Conservation (phyloP, 2,113 vertebrate genomes). For the Apteryx mantelli region DNA sequence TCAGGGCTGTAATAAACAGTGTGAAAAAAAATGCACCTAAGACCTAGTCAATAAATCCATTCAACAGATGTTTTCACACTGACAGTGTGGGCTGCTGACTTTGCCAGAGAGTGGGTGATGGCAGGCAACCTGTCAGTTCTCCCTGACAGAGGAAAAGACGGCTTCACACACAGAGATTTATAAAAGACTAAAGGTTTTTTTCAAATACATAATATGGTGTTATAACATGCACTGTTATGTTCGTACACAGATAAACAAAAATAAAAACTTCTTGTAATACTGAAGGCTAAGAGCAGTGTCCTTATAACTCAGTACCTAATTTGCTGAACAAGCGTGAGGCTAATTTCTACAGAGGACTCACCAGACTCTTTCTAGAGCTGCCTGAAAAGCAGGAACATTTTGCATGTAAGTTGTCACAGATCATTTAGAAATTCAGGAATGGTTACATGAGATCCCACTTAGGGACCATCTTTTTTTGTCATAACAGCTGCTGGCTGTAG, state of each 20-base stretch:
- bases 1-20: constrained; percentile 79
- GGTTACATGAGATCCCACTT: not conserved
- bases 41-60: constrained; percentile 77
- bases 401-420: not conserved
- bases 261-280: not conserved
- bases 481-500: not conserved
- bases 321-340: not conserved
- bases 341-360: not conserved
- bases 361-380: not conserved
- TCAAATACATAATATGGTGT: not conserved
- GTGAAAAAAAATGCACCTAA: constrained; percentile 52
- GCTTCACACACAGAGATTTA: constrained; percentile 4
- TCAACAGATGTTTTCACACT: constrained; percentile 79
- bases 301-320: not conserved
- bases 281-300: not conserved
- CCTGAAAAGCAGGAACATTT: not conserved
- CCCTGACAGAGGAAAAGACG: constrained; percentile 35
- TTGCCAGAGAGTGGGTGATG: constrained; percentile 37
- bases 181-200: not conserved
- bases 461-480: not conserved
- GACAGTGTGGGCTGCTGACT: constrained; percentile 47
- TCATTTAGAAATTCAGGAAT: not conserved
- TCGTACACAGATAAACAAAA: not conserved
- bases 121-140: constrained; percentile 72
- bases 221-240: not conserved